phyloP scores from a whole-genome alignment of 2,113 vertebrate species.

The Malurus elegans region DNA sequence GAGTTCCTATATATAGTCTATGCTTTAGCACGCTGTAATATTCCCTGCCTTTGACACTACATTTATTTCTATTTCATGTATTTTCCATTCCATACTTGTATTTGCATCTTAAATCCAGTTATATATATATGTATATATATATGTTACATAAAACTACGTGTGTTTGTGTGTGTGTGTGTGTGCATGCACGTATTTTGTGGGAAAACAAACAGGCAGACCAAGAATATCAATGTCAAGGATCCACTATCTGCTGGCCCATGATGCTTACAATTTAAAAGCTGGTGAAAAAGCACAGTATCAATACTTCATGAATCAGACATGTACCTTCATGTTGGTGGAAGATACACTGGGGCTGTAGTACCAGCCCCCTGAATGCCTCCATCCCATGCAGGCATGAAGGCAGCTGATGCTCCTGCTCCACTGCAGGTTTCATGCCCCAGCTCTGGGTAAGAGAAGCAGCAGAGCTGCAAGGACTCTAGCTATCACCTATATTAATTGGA shows the following conservation, averaged over 20 bases:
- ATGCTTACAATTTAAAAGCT: not conserved
- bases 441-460: not conserved
- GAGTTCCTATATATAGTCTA: not conserved
- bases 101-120: not conserved
- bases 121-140: not conserved
- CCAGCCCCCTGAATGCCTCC: fast-evolving
- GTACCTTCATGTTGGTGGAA: not conserved
- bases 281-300: not conserved
- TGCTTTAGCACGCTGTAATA: not conserved
- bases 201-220: not conserved
- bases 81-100: not conserved
- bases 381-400: fast-evolving
- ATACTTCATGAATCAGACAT: not conserved
- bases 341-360: not conserved
- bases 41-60: not conserved
- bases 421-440: not conserved
- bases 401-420: not conserved
- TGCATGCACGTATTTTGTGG: fast-evolving
- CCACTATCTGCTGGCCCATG: fast-evolving
- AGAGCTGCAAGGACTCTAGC: not conserved
- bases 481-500: not conserved
- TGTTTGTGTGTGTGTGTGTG: fast-evolving
- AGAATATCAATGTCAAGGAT: not conserved
- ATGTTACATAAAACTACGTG: not conserved
- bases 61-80: not conserved